These are phyloP conservation scores for Sipha flava DNA, from an alignment of 1,140 invertebrate genomes.

Conservation along the genomic window DNA sequence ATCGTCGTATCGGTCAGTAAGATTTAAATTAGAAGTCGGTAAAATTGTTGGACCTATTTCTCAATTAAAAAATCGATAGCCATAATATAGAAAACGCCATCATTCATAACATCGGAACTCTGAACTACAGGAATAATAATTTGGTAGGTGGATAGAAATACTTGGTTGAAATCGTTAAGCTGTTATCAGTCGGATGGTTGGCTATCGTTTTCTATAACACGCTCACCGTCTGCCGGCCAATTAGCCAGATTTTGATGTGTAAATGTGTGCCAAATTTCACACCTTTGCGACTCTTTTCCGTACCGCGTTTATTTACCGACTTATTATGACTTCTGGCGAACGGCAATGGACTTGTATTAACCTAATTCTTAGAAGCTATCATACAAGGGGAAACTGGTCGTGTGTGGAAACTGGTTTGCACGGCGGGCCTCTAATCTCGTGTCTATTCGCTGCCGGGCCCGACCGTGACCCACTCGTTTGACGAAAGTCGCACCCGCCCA, in stretches of 20 bases:
- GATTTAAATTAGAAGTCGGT: no score
- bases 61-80: no score
- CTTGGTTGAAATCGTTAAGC: background rate
- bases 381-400: conserved; percentile 22
- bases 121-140: no score
- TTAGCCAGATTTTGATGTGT: background rate
- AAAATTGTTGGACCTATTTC: no score
- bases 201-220: background rate
- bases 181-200: background rate
- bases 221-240: background rate
- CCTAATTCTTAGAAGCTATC: background rate
- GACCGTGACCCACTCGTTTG: conserved; percentile 24
- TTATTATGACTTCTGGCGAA: background rate
- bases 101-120: no score
- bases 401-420: conserved; percentile 12
- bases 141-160: no score
- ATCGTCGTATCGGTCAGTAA: no score
- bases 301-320: background rate
- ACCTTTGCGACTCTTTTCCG: conserved; percentile 14
- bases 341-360: background rate
- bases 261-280: conserved; percentile 19
- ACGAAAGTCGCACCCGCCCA: background rate
- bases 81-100: no score
- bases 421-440: background rate
- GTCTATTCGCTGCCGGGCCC: background rate